Evolutionary conservation across 2,888 invertebrate species (phyloP).

Genomic region (Chesias legatella): DNA sequence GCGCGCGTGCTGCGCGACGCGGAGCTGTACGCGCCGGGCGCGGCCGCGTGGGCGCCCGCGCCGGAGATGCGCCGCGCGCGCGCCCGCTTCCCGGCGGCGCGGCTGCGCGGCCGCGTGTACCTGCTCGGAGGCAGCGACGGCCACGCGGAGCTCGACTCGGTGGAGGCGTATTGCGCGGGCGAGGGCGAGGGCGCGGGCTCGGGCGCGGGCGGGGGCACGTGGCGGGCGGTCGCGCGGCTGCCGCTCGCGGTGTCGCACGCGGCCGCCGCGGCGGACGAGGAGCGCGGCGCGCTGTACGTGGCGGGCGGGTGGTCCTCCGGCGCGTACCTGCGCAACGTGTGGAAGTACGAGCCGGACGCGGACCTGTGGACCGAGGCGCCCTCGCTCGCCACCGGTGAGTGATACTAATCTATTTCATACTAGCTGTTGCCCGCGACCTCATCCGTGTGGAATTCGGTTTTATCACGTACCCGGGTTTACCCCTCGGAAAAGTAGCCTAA

Average conservation of each 20-base stretch:
- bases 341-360: slow-evolving; percentile 83
- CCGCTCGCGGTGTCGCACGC: slow-evolving; percentile 84
- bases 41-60: slow-evolving; percentile 85
- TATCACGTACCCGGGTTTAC: too few species aligned
- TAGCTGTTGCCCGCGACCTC: too few species aligned
- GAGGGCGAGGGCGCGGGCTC: slow-evolving; percentile 48
- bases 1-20: slow-evolving; percentile 89
- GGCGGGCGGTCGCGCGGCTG: slow-evolving; percentile 78
- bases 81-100: slow-evolving; percentile 88
- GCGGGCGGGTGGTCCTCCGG: slow-evolving; percentile 84
- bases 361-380: slow-evolving; percentile 85
- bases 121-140: slow-evolving; percentile 93
- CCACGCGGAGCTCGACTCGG: slow-evolving; percentile 86
- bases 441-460: too few species aligned
- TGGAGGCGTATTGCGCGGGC: slow-evolving; percentile 78
- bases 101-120: slow-evolving; percentile 83
- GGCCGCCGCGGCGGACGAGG: slow-evolving; percentile 84
- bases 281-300: slow-evolving; percentile 63
- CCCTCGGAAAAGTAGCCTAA: too few species aligned
- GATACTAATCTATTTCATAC: too few species aligned
- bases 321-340: slow-evolving; percentile 83
- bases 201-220: slow-evolving; percentile 84
- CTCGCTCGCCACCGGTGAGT: slow-evolving; percentile 81
- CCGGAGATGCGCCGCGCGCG: slow-evolving; percentile 87
- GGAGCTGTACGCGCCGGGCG: slow-evolving; percentile 86